Evolutionary conservation across 2,113 vertebrate genomes (phyloP), one percentile per base, ranked within the genome.

Genomic region (Melanotaenia duboulayi): DNA sequence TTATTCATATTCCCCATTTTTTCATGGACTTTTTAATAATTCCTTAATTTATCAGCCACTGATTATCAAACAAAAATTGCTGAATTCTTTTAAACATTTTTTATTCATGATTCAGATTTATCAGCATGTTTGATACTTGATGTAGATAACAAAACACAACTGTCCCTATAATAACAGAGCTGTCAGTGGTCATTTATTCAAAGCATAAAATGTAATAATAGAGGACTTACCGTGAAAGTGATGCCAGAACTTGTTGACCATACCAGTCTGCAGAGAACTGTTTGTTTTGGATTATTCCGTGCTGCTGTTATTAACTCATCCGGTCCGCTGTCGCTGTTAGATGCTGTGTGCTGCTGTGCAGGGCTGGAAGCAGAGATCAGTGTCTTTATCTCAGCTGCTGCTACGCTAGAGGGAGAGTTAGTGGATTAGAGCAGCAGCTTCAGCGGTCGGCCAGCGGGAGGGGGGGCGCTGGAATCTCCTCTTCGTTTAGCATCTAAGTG

Each of bases 371-470:
- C 65, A 16, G 56, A 62, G 71, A 58, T 71, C 13, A 14, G 7
- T 25, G 23, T 19, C 24, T 32, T 68, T 28, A 28, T 71, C 40
- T 28, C 52, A 2, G 24, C 54, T 32, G 60, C 82, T 81, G 82
- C 42, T 56, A 40, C 76, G 60, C 42, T 24, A 37, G 78, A 76
- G 78, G 37, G 63, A 78, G 54, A n/a, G 69, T 62, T 49, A 44
- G 16, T 67, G 84, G 85, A 89, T 87, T 81, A 87, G 46, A 83
- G 81, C 71, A 67, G 37, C 69, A 42, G 67, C 55, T 65, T 60
- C 66, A 49, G 16, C 55, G 50, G 56, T 22, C n/a, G 55, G 20
- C 55, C 11, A 40, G 24, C 51, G 40, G 59, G 39, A 40, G 51
- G 58, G 74, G 65, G 71, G 58, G 54, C 11, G 23, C 20, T 39